Conservation (phyloP, 1,140 invertebrate genomes). For the Argopecten irradians region DNA sequence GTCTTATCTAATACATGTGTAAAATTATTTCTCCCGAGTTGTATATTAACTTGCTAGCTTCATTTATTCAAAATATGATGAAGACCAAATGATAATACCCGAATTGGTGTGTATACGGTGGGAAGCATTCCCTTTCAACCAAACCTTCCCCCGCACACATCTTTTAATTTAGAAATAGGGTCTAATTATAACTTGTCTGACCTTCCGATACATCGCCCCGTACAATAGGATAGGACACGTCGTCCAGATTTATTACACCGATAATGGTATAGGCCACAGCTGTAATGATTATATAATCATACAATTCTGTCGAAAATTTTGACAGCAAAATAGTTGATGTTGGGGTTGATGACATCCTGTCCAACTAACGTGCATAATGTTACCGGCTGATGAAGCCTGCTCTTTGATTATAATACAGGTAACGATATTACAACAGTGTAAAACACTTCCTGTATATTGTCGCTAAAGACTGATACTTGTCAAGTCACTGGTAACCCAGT, state of each 20-base stretch:
- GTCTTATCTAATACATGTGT: no score
- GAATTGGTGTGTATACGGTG: no score
- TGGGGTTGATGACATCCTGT: background rate
- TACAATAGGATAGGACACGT: background rate
- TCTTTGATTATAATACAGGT: background rate
- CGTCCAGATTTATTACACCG: background rate
- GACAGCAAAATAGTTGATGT: background rate
- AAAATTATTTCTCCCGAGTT: no score
- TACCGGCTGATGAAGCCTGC: background rate
- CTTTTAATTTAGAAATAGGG: background rate
- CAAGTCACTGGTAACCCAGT: background rate
- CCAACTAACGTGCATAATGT: background rate
- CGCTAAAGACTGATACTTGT: background rate
- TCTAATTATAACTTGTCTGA: background rate
- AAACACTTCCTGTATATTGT: conserved; percentile 15
- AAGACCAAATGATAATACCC: no score
- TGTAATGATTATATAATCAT: background rate
- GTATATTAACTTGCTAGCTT: no score
- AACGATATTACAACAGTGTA: background rate
- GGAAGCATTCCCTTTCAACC: no score
- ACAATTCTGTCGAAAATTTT: background rate
- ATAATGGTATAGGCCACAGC: background rate
- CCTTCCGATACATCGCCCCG: background rate
- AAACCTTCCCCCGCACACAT: background rate
- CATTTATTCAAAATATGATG: no score